Conservation (phyloP, 1,140 invertebrate species). For the Bombus ignitus region DNA sequence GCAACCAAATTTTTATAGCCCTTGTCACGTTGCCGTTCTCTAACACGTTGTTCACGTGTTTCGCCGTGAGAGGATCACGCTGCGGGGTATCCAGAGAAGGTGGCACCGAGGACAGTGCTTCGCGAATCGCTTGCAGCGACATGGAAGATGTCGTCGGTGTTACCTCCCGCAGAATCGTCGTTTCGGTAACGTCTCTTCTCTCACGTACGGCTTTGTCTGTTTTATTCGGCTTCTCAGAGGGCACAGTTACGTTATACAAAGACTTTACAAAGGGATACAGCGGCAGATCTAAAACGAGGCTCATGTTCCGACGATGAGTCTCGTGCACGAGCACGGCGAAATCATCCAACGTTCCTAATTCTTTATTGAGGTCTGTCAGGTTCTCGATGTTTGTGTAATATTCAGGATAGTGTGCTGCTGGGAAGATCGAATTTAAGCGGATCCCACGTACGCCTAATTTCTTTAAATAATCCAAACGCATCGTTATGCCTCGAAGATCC, state of each 20-base stretch:
- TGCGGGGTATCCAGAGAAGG: not conserved
- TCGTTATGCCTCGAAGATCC: conserved; percentile 87
- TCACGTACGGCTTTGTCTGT: conserved; percentile 48
- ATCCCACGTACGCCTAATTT: conserved; percentile 87
- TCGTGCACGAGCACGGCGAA: conserved; percentile 85
- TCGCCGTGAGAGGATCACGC: conserved; percentile 4
- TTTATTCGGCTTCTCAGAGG: conserved; percentile 30
- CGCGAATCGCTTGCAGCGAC: conserved; percentile 64
- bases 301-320: conserved; percentile 87
- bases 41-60: conserved; percentile 46
- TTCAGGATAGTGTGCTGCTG: conserved; percentile 87
- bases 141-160: conserved; percentile 45
- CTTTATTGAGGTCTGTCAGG: conserved; percentile 85
- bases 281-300: conserved; percentile 89
- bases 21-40: conserved; percentile 75
- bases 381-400: conserved; percentile 86
- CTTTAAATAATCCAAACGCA: conserved; percentile 87
- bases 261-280: conserved; percentile 84
- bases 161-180: not conserved
- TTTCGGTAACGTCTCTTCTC: conserved; percentile 24
- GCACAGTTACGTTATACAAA: conserved; percentile 61
- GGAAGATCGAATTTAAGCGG: conserved; percentile 89
- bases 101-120: conserved; percentile 59
- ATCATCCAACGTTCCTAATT: conserved; percentile 86
- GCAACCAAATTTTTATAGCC: conserved; percentile 86